Conservation (phyloP, 2,113 vertebrate species). For the Varanus salvator region DNA sequence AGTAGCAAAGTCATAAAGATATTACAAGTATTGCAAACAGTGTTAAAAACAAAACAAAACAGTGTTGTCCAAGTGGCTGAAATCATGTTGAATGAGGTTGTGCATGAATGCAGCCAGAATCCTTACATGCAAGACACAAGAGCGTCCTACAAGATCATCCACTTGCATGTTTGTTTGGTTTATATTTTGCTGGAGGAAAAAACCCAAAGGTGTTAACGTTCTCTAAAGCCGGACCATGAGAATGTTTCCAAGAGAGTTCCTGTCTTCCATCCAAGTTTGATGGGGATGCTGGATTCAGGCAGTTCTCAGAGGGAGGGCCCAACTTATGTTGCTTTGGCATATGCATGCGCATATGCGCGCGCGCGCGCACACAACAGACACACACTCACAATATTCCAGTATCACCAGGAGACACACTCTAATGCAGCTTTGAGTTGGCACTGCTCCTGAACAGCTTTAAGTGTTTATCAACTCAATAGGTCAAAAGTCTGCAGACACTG, state of each 20-base stretch:
- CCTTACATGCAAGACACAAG: slow-evolving; percentile 55
- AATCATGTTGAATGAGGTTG: slow-evolving; percentile 42
- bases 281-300: slow-evolving; percentile 51
- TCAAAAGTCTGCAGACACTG: slow-evolving; percentile 92
- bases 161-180: slow-evolving; percentile 57
- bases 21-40: background rate
- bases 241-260: slow-evolving; percentile 64
- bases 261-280: slow-evolving; percentile 54
- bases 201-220: slow-evolving; percentile 63
- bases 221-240: slow-evolving; percentile 48
- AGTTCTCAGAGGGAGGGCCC: slow-evolving; percentile 51
- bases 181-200: slow-evolving; percentile 57
- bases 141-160: slow-evolving; percentile 54
- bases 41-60: slow-evolving; percentile 5
- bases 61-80: slow-evolving; percentile 37
- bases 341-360: background rate
- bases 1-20: background rate
- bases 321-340: slow-evolving; percentile 58
- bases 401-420: slow-evolving; percentile 35
- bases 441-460: slow-evolving; percentile 57
- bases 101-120: slow-evolving; percentile 38
- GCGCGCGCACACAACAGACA: too few relatives aligned
- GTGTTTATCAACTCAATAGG: slow-evolving; percentile 89
- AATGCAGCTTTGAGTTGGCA: slow-evolving; percentile 64
- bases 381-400: slow-evolving; percentile 48